Conservation (phyloP, 2,113 vertebrate genomes). For the Pantherophis guttatus region DNA sequence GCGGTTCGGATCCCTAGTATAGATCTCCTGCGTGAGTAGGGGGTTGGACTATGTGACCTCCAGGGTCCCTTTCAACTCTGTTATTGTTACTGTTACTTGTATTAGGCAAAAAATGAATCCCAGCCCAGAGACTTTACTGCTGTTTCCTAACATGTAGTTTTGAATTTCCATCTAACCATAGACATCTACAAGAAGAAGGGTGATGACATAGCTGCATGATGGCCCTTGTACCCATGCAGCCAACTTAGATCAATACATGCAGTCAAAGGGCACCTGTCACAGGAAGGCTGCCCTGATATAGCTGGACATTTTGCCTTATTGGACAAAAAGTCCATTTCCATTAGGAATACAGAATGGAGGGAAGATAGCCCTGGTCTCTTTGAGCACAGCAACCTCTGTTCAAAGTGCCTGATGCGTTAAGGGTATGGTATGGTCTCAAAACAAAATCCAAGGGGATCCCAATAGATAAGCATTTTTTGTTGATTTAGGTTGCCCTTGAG, state of each 20-base stretch:
- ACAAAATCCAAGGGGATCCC: neutral
- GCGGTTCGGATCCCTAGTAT: too few relatives aligned
- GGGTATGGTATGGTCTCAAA: neutral
- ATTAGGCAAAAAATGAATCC: neutral
- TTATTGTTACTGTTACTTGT: neutral
- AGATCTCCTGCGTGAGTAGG: too few relatives aligned
- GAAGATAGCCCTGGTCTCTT: neutral
- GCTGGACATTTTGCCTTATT: neutral
- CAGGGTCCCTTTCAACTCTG: too few relatives aligned
- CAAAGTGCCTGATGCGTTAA: neutral
- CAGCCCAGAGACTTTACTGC: neutral
- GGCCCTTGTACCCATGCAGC: neutral
- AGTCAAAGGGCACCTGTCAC: neutral
- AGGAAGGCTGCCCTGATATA: neutral
- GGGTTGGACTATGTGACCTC: too few relatives aligned
- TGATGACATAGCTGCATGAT: neutral
- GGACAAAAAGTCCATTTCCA: neutral
- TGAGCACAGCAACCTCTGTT: too few relatives aligned
- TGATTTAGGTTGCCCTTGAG: neutral
- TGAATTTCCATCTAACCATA: neutral
- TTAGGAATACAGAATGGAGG: neutral
- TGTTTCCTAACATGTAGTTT: neutral
- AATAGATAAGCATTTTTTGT: fast-evolving
- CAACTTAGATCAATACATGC: neutral
- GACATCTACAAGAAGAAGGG: neutral